Base-by-base conservation (phyloP, 2,113 vertebrate species). In the Laterallus jamaicensis region DNA sequence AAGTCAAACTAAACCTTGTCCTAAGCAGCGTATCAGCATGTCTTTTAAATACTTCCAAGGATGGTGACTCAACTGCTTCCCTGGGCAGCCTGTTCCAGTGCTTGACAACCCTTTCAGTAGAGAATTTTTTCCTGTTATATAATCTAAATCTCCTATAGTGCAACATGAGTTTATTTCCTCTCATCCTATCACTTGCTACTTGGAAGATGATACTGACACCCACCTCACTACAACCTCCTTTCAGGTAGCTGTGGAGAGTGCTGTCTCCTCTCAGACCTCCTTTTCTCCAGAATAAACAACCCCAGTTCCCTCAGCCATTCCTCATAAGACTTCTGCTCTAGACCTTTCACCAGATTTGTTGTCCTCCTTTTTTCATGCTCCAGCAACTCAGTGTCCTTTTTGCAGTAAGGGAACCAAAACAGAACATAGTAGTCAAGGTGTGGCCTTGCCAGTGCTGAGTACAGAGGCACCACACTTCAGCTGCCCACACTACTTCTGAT, bases 11-110 rank as follows among this genome's bases (percentile, higher is more conserved):
- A 71, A 80, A n/a, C 28, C 50, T 13, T 19, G n/a, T 47, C 18
- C 47, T 32, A 32, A 62, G 32, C 3, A 3, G 32, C 5, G 29
- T 10, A 18, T n/a, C 26, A 64, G 24, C 28, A n/a, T 0, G 0
- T 63, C 40, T 63, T 80, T 49, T 40, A 71, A 55, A 47, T 47
- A 39, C 8, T n/a, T 44, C 26, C 13, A 32, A 21, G 55, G 60
- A n/a, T 49, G 22, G n/a, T 9, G 22, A 66, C 9, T 49, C 40
- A 4, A 21, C 32, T 29, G 8, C 49, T 25, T 55, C 6, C 8
- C n/a, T 28, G n/a, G 28, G n/a, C 13, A 76, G 35, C 35, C 54
- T 52, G 3, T 52, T 69, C 63, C 44, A 77, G 6, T 52, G 10
- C 13, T 31, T 60, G 20, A 60, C 2, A 60, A 24, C 10, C 3